Base-by-base conservation (phyloP, 1,140 invertebrate genomes). In the roundworm (Caenorhabditis elegans) region DNA sequence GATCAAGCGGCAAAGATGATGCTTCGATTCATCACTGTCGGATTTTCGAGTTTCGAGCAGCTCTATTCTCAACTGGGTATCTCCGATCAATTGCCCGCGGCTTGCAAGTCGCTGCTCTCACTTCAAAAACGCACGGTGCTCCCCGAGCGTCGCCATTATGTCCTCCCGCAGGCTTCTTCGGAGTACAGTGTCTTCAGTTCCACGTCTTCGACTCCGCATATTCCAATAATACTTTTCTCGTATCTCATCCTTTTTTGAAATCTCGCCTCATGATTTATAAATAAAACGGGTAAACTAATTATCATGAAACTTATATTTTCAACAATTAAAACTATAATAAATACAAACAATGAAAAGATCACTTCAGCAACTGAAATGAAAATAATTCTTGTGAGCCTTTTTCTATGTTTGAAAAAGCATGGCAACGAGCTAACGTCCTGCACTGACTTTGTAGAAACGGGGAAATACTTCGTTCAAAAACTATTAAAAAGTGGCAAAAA, bases 361-460 rank as follows among this genome's bases (percentile, higher is more conserved):
- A 65, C 15, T 39, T 82, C 22, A 83, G 79, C 85, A 83, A 55
- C 83, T 60, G 79, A 83, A 86, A 65, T 85, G 82, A 5, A 83
- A 79, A 77, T 89, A 88, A 49, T 80, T 79, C 10, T 83, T 53
- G 75, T 85, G 83, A 1, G 86, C 84, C 48, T 88, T 88, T 70
- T 90, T 88, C 51, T 87, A 86, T 15, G 84, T 86, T 22, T 87
- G 53, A 26, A 83, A 19, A 1, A 90, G 75, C 80, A 87, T 90
- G 3, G 86, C 53, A 19, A 88, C 88, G n/a, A 88, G 77, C 47
- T 90, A 84, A n/a, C 82, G 46, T 17, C 87, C 88, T 2, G 87
- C 87, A 2, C 87, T 88, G 19, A 90, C 82, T 84, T 88, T 88
- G 46, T 85, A 79, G 51, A 84, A 88, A 4, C 82, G 84, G 22